Evolutionary conservation across 2,797 vertebrate genomes (phyloP).

Genomic region (Smutsia gigantea): DNA sequence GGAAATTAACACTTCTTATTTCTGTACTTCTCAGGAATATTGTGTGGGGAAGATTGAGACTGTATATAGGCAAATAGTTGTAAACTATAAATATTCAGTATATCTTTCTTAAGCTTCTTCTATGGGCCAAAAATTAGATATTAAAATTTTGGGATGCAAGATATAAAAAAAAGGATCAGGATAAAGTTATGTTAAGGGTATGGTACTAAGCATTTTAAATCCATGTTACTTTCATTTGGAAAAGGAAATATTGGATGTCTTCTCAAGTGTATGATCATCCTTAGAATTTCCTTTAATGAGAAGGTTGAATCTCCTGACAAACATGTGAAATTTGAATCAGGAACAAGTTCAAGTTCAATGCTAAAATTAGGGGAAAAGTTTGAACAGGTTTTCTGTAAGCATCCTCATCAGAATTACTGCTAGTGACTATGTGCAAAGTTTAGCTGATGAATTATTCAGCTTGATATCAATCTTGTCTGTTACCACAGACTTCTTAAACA

Average conservation of each 20-base stretch:
- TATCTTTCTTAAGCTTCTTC: not conserved
- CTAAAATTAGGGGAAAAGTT: slow-evolving; percentile 69
- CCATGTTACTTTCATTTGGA: not conserved
- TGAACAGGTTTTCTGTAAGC: slow-evolving; percentile 43
- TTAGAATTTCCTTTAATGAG: not conserved
- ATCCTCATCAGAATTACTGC: slow-evolving; percentile 56
- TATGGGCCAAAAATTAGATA: not conserved
- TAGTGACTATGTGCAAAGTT: slow-evolving; percentile 64
- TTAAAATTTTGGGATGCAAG: not conserved
- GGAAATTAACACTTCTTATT: not conserved
- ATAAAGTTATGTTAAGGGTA: not conserved
- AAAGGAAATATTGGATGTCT: not conserved
- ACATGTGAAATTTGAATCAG: slow-evolving; percentile 29
- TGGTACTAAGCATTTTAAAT: not conserved
- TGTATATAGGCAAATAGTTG: not conserved
- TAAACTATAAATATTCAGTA: not conserved
- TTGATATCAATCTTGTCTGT: slow-evolving; percentile 58
- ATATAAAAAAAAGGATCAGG: not conserved
- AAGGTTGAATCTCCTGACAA: slow-evolving; percentile 21
- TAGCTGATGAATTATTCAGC: slow-evolving; percentile 75
- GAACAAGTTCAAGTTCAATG: slow-evolving; percentile 30
- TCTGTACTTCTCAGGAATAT: not conserved
- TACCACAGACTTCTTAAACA: slow-evolving; percentile 59
- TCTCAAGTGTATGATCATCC: not conserved
- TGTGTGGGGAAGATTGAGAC: not conserved